Percentiles rank a stretch among this genome's conserved stretches.
Conservation (phyloP, 2,797 vertebrate genomes). For the Eremophila alpestris region DNA sequence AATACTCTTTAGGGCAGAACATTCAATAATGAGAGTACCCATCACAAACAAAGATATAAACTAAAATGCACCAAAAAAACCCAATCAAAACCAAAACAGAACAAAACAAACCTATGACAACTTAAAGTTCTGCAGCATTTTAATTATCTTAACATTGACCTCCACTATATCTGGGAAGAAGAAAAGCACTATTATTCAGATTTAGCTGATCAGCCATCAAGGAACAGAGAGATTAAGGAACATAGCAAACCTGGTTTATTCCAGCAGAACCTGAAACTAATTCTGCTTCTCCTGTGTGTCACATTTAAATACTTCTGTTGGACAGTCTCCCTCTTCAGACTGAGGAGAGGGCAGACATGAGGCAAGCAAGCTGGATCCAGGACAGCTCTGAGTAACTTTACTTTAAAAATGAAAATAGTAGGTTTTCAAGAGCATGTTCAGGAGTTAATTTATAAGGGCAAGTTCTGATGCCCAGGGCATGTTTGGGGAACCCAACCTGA, state of each 20-base stretch:
- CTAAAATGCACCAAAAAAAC: neutral
- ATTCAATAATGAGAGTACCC: neutral
- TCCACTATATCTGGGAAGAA: neutral
- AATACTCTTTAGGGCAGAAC: neutral
- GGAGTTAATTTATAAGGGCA: neutral
- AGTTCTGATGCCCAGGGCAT: neutral
- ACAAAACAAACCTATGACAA: neutral
- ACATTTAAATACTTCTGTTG: neutral
- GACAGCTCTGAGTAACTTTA: neutral
- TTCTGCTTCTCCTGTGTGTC: neutral
- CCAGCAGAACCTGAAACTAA: neutral
- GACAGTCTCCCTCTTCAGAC: neutral
- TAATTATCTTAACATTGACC: neutral
- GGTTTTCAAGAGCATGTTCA: neutral
- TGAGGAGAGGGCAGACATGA: neutral
- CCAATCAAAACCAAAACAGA: neutral
- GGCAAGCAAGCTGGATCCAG: neutral
- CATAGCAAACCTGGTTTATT: neutral
- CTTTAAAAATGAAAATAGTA: neutral
- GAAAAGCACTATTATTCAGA: neutral
- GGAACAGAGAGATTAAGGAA: neutral
- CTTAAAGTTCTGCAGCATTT: neutral
- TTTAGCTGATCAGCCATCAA: neutral
- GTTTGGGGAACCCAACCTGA: rapidly evolving
- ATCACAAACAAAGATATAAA: neutral